phyloP scores from a whole-genome alignment of 35 echinoderm and acorn worm species.

The Apostichopus parvimensis region DNA sequence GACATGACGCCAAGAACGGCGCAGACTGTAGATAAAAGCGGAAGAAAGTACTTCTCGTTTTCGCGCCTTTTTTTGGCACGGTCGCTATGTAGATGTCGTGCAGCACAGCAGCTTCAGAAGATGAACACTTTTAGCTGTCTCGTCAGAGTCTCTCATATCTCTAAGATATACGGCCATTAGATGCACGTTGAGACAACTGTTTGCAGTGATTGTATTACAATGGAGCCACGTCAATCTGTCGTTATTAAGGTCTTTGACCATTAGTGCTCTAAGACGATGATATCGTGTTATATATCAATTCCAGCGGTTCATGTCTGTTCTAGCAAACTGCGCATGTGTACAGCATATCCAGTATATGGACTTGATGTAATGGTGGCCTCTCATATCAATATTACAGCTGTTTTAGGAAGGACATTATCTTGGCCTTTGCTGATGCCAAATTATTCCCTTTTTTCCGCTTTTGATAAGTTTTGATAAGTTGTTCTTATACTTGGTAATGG shows the following conservation, averaged over 20 bases:
- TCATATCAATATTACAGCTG: neutral
- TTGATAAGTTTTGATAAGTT: no score
- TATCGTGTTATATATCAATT: neutral
- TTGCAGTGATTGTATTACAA: constrained; percentile 39
- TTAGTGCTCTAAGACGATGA: neutral
- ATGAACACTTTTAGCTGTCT: constrained; percentile 18
- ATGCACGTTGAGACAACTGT: constrained; percentile 25
- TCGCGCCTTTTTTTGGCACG: neutral
- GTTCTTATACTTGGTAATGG: no score
- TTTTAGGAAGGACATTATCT: neutral
- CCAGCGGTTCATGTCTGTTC: neutral
- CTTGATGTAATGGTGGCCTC: neutral
- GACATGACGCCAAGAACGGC: constrained; percentile 15
- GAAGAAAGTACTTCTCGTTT: constrained; percentile 33
- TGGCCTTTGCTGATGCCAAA: neutral
- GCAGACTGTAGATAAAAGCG: constrained; percentile 18
- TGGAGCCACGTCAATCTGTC: constrained; percentile 40
- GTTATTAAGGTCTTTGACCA: constrained; percentile 37
- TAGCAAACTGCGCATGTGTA: neutral
- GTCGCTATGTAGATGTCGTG: neutral
- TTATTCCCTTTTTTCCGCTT: no score
- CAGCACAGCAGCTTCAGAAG: neutral
- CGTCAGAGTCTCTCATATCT: neutral
- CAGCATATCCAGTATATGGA: neutral
- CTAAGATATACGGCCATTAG: constrained; percentile 28